Evolutionary conservation across 2,888 invertebrate genomes (phyloP).

Genomic region (Scelioninae gen. 1): DNA sequence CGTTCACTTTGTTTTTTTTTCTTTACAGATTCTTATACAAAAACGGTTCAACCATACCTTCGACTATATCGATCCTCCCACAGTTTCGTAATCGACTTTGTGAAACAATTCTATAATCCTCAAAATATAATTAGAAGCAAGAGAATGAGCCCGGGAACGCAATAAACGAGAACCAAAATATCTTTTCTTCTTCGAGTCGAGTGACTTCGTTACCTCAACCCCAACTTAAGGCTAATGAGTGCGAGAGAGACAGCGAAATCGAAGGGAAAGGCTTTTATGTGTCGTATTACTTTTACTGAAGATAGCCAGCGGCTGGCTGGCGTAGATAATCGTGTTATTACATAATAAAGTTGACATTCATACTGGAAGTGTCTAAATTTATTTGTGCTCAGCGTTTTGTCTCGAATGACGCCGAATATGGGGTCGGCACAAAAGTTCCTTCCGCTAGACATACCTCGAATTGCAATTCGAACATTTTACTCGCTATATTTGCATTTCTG

Average conservation of each 20-base stretch:
- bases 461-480: slow-evolving; percentile 29
- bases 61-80: slow-evolving; percentile 68
- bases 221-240: slow-evolving; percentile 48
- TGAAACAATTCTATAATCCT: slow-evolving; percentile 83
- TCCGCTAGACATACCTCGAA: slow-evolving; percentile 26
- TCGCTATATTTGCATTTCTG: slow-evolving; percentile 49
- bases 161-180: slow-evolving; percentile 81
- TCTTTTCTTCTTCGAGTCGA: slow-evolving; percentile 74
- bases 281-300: slow-evolving; percentile 65
- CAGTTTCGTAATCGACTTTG: slow-evolving; percentile 82
- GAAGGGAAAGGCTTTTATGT: slow-evolving; percentile 55
- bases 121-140: slow-evolving; percentile 82
- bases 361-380: slow-evolving; percentile 42
- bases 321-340: slow-evolving; percentile 74
- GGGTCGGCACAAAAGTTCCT: slow-evolving; percentile 30
- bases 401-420: neutral
- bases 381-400: slow-evolving; percentile 29
- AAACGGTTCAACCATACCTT: slow-evolving; percentile 15
- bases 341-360: slow-evolving; percentile 57
- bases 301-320: slow-evolving; percentile 81
- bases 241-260: slow-evolving; percentile 56
- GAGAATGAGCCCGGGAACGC: slow-evolving; percentile 74
- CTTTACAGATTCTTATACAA: slow-evolving; percentile 2
- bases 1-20: too few relatives aligned
- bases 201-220: slow-evolving; percentile 76